phyloP scores from a whole-genome alignment of 2,113 vertebrate species.

The Rhineura floridana region DNA sequence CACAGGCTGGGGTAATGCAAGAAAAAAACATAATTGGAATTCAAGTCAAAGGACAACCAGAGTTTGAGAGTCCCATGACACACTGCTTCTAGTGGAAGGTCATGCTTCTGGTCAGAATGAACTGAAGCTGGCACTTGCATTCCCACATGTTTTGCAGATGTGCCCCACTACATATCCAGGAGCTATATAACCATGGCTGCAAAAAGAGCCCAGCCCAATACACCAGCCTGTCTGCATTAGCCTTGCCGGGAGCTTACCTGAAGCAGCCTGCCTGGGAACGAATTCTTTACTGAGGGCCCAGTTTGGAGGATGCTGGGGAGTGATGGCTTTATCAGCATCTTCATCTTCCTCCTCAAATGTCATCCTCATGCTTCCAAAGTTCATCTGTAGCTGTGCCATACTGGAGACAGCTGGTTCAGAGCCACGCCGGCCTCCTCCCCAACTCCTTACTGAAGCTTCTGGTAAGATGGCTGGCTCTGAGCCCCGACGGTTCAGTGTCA shows the following conservation, averaged over 20 bases:
- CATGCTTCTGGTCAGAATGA: not conserved
- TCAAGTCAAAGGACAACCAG: not conserved
- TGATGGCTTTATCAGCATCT: slow-evolving; percentile 24
- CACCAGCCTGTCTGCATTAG: fast-evolving
- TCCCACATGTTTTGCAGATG: not conserved
- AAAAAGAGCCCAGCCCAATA: fast-evolving
- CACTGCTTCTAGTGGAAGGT: not conserved
- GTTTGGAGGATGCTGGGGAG: fast-evolving
- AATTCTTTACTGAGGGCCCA: slow-evolving; percentile 29
- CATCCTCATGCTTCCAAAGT: slow-evolving; percentile 12
- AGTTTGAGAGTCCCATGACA: not conserved
- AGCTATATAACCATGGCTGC: fast-evolving
- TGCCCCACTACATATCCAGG: no score
- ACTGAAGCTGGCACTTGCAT: no score
- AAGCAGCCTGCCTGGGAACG: not conserved
- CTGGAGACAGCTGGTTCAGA: slow-evolving; percentile 13
- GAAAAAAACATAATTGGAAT: not conserved
- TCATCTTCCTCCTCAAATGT: slow-evolving; percentile 62
- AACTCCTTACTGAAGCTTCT: not conserved
- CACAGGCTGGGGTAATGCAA: not conserved
- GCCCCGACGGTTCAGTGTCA: slow-evolving; percentile 36
- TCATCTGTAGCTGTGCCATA: not conserved
- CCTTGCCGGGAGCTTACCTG: slow-evolving; percentile 39
- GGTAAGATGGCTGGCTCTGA: slow-evolving; percentile 67
- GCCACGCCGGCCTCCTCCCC: not conserved